phyloP scores from a whole-genome alignment of 2,888 invertebrate species.

The Pachycephus smyrnensis region DNA sequence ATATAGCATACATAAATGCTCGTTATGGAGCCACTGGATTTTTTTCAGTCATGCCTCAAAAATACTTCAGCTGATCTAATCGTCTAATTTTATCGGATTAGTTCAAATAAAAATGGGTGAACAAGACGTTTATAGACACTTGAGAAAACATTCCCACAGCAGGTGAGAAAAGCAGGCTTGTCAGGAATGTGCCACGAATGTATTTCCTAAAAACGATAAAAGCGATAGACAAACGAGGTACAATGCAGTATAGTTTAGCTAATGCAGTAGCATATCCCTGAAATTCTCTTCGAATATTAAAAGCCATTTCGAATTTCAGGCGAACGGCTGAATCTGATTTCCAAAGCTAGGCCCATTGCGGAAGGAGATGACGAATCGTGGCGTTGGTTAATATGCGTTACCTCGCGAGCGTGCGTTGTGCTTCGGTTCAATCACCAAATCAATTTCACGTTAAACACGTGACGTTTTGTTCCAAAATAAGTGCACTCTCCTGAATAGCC shows the following conservation, averaged over 20 bases:
- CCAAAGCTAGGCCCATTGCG: neutral
- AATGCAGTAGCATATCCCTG: neutral
- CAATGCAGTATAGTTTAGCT: neutral
- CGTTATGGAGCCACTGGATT: neutral
- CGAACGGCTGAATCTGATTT: neutral
- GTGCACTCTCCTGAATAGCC: neutral
- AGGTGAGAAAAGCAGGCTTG: neutral
- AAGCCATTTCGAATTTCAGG: neutral
- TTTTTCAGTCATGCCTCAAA: neutral
- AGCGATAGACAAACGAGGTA: neutral
- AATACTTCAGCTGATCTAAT: neutral
- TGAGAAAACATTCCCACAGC: neutral
- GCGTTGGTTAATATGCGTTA: conserved; percentile 10
- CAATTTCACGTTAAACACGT: neutral
- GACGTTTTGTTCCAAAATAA: conserved; percentile 4
- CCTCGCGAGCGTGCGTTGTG: neutral
- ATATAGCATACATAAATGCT: neutral
- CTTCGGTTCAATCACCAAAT: neutral
- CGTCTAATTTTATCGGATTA: neutral
- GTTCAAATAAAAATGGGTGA: neutral
- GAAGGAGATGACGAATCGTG: neutral
- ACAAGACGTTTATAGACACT: neutral
- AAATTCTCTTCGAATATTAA: neutral
- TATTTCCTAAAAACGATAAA: neutral
- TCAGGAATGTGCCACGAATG: neutral